These are phyloP conservation scores for Polia nebulosa DNA, from an alignment of 2,888 invertebrate genomes.

Conservation along the genomic window DNA sequence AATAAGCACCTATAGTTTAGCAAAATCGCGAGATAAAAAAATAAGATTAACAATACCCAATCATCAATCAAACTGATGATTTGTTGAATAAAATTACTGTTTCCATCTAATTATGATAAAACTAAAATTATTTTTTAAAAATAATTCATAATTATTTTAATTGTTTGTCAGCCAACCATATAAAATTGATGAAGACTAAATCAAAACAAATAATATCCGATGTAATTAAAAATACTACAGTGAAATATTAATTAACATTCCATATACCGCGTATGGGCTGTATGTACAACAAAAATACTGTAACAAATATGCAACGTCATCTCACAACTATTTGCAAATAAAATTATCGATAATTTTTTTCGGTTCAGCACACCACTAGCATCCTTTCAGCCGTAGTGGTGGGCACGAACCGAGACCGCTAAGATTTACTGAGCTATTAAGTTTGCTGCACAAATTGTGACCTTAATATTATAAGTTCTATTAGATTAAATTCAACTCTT, in stretches of 20 bases:
- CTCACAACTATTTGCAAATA: background rate
- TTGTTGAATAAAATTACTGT: background rate
- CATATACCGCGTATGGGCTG: too few relatives aligned
- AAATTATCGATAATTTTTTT: constrained; percentile 50
- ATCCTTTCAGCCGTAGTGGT: constrained; percentile 73
- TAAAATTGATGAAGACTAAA: background rate
- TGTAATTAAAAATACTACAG: background rate
- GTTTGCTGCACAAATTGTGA: constrained; percentile 81
- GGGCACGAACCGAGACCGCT: constrained; percentile 77
- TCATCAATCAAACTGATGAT: background rate
- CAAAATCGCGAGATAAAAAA: background rate
- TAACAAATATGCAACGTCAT: background rate
- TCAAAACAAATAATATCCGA: background rate
- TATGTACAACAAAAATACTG: too few relatives aligned
- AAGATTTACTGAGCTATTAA: constrained; percentile 86
- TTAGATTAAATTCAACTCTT: constrained; percentile 66
- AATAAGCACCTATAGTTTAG: background rate
- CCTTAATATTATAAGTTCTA: constrained; percentile 81
- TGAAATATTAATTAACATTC: background rate
- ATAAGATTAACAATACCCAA: background rate
- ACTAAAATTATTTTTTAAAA: background rate
- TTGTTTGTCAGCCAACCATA: constrained; percentile 15
- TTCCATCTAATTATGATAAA: background rate
- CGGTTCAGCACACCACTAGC: constrained; percentile 65
- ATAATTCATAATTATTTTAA: background rate